Conservation (phyloP, 2,888 invertebrate genomes). For the Trisateles emortualis region DNA sequence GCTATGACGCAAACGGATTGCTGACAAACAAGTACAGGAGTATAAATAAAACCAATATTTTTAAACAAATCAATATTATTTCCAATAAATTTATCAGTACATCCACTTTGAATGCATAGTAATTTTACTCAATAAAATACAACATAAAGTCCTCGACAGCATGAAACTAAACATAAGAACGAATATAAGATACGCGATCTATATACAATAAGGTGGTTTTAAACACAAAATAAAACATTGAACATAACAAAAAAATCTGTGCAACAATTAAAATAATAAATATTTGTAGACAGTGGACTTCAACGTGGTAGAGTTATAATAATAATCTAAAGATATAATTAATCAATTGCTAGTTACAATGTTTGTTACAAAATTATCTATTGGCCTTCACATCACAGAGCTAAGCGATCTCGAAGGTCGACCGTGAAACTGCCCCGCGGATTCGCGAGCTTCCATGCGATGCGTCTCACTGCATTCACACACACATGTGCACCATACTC, state of each 20-base stretch:
- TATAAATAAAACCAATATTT: constrained; percentile 49
- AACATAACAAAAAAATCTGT: constrained; percentile 85
- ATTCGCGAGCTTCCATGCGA: constrained; percentile 32
- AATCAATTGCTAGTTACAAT: constrained; percentile 81
- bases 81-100: constrained; percentile 86
- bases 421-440: constrained; percentile 45
- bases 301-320: constrained; percentile 84
- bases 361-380: constrained; percentile 84
- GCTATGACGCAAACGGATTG: constrained; percentile 23
- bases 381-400: constrained; percentile 86
- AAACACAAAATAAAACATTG: constrained; percentile 84
- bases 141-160: constrained; percentile 81
- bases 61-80: constrained; percentile 87
- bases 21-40: background rate
- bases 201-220: constrained; percentile 82
- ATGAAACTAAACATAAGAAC: constrained; percentile 77
- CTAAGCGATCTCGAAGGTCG: constrained; percentile 74
- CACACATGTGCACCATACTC: constrained; percentile 21
- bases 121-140: constrained; percentile 74
- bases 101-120: constrained; percentile 83
- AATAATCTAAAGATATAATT: constrained; percentile 75
- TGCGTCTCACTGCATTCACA: constrained; percentile 26
- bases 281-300: constrained; percentile 81
- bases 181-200: constrained; percentile 76
- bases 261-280: constrained; percentile 86